phyloP scores from a whole-genome alignment of 2,888 invertebrate species.

The Arctia plantaginis region DNA sequence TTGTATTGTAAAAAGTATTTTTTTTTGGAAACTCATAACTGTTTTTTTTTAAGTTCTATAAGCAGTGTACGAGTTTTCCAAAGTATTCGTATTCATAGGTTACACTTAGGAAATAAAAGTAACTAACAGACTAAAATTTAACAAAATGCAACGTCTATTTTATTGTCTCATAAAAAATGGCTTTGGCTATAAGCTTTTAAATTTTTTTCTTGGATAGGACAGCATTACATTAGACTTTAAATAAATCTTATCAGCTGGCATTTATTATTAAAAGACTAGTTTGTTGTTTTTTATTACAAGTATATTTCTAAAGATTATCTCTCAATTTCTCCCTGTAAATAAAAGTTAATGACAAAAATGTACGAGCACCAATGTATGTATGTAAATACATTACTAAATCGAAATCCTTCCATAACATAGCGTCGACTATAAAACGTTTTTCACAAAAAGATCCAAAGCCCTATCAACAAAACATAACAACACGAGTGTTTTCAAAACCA shows the following conservation, averaged over 20 bases:
- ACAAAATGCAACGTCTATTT: neutral
- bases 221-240: neutral
- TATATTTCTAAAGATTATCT: too few relatives aligned
- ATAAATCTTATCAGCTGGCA: conserved; percentile 8
- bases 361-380: neutral
- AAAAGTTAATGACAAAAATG: neutral
- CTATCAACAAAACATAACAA: conserved; percentile 23
- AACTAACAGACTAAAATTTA: neutral
- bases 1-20: neutral
- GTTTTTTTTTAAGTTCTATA: too few relatives aligned
- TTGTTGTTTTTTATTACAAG: too few relatives aligned
- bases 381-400: neutral
- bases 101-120: neutral
- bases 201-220: neutral
- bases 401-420: neutral
- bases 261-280: conserved; percentile 9
- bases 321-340: too few relatives aligned
- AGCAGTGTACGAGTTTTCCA: neutral
- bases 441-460: neutral
- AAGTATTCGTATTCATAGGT: neutral
- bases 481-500: conserved; percentile 30
- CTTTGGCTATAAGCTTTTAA: neutral
- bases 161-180: neutral
- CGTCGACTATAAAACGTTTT: neutral
- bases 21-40: neutral